Evolutionary conservation across 2,113 vertebrate species (phyloP).

Genomic region (Laticauda colubrina): DNA sequence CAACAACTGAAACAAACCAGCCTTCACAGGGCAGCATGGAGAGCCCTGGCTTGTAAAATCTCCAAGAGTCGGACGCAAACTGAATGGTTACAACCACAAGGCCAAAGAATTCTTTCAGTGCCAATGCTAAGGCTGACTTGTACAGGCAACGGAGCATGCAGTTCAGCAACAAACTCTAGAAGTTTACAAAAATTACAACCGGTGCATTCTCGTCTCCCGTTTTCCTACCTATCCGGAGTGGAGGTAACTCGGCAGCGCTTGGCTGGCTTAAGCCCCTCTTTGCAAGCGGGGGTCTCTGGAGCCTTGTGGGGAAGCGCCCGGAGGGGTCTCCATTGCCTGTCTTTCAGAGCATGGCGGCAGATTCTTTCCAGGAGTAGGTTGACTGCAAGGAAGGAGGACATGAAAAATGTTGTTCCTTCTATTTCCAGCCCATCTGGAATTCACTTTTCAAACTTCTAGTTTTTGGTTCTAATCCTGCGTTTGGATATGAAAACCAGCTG

Average conservation of each 20-base stretch:
- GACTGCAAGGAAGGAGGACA: constrained; percentile 53
- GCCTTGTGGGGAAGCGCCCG: background rate
- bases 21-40: too few species aligned
- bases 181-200: background rate
- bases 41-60: too few species aligned
- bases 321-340: background rate
- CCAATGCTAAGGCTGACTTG: background rate
- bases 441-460: background rate
- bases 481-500: background rate
- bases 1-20: too few species aligned
- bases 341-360: rapidly evolving
- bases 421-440: background rate
- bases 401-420: background rate
- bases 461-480: background rate
- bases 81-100: background rate
- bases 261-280: background rate
- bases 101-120: background rate
- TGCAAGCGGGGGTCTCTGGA: rapidly evolving
- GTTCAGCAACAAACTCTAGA: background rate
- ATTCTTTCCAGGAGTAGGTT: constrained; percentile 60
- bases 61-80: background rate
- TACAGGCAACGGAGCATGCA: background rate
- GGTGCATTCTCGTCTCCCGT: background rate
- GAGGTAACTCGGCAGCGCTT: constrained; percentile 52
- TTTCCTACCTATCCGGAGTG: constrained; percentile 72